These are phyloP conservation scores for Hapalemur alaotrensis DNA, from an alignment of 2,797 vertebrate species.

Conservation along the genomic window DNA sequence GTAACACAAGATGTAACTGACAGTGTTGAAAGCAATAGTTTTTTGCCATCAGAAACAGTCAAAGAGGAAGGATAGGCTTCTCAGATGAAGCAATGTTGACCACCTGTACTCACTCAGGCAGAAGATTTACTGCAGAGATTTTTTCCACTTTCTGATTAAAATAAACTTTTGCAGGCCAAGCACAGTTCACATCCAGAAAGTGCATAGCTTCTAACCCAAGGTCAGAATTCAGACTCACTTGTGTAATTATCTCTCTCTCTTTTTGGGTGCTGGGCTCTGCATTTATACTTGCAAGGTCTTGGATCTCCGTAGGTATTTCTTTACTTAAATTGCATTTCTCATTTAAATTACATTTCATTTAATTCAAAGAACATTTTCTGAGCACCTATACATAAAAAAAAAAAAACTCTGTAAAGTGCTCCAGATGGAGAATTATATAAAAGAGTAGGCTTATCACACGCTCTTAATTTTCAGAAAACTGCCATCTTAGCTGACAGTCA, in stretches of 20 bases:
- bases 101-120: neutral
- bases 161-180: neutral
- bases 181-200: neutral
- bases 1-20: neutral
- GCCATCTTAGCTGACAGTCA: neutral
- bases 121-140: neutral
- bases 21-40: neutral
- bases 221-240: neutral
- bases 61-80: neutral
- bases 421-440: neutral
- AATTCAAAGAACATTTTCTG: neutral
- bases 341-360: neutral
- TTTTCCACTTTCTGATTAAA: neutral
- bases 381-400: neutral
- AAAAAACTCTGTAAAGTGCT: neutral
- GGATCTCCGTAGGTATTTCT: neutral
- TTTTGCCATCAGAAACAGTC: neutral
- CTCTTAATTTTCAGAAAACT: neutral
- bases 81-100: neutral
- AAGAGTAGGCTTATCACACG: neutral
- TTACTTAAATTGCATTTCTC: neutral
- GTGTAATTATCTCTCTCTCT: neutral
- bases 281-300: neutral
- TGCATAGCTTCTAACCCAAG: neutral
- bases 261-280: neutral